phyloP scores from a whole-genome alignment of 2,888 invertebrate genomes.

The Meandrusa payeni region DNA sequence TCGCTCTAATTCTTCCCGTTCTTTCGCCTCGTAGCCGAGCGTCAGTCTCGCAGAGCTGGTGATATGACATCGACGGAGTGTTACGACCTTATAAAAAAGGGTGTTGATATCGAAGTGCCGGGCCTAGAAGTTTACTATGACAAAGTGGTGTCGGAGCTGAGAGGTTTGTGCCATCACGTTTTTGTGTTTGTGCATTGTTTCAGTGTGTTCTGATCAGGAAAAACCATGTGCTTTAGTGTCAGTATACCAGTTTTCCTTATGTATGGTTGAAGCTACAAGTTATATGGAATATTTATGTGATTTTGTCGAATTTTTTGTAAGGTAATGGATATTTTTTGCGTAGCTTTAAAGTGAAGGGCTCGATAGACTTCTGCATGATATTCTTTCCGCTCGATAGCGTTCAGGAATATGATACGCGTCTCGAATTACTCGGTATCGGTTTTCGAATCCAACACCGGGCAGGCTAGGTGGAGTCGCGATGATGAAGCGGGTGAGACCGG shows the following conservation, averaged over 20 bases:
- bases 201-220: conserved; percentile 4
- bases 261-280: neutral
- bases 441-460: conserved; percentile 56
- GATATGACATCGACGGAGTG: conserved; percentile 77
- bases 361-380: conserved; percentile 32
- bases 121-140: conserved; percentile 80
- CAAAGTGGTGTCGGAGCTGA: conserved; percentile 78
- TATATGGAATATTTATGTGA: neutral
- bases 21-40: conserved; percentile 46
- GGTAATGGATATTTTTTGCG: neutral
- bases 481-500: conserved; percentile 55
- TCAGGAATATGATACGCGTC: conserved; percentile 56
- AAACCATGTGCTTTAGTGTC: neutral
- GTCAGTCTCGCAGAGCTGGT: conserved; percentile 53
- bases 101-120: conserved; percentile 74
- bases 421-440: conserved; percentile 64
- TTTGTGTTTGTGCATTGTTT: conserved; percentile 10
- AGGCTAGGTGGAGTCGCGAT: conserved; percentile 52
- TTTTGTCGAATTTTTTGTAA: neutral
- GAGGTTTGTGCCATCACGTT: conserved; percentile 68
- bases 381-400: conserved; percentile 65
- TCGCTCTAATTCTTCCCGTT: conserved; percentile 75
- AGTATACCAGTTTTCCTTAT: conserved; percentile 9
- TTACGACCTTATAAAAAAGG: conserved; percentile 73
- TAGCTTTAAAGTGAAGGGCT: conserved; percentile 21